phyloP scores from a whole-genome alignment of 2,113 vertebrate genomes.

The Tauraco erythrolophus region DNA sequence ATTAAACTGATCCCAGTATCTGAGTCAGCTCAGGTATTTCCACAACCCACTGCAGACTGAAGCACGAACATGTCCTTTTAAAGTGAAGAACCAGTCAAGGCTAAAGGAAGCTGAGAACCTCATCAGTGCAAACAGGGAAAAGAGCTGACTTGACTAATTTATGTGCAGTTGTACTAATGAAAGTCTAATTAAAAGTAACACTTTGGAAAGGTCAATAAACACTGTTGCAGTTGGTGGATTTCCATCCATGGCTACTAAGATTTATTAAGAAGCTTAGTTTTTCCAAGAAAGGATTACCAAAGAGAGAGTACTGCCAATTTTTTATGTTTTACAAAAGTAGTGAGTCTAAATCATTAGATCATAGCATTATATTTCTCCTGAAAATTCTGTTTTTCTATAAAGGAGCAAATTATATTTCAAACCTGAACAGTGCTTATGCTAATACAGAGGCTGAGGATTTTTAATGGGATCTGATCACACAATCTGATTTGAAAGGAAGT shows the following conservation, averaged over 20 bases:
- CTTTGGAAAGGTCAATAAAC: constrained; percentile 53
- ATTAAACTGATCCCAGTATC: background rate
- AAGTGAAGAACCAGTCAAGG: background rate
- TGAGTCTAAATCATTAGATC: constrained; percentile 22
- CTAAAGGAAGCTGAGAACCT: background rate
- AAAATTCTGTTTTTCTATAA: constrained; percentile 16
- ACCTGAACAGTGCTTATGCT: background rate
- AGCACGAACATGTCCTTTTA: background rate
- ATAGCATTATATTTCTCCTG: background rate
- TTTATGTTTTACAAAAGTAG: constrained; percentile 33
- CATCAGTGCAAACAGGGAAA: background rate
- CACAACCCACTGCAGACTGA: background rate
- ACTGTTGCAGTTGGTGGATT: constrained; percentile 35
- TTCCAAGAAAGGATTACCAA: constrained; percentile 58
- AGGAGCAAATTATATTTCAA: background rate
- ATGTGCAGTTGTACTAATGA: constrained; percentile 11
- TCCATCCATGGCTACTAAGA: constrained; percentile 32
- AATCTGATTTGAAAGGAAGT: background rate
- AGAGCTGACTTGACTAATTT: constrained; percentile 23
- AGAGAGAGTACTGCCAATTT: constrained; percentile 7
- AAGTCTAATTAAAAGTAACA: constrained; percentile 55
- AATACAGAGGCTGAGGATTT: background rate
- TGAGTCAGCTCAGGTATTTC: background rate
- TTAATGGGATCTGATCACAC: background rate
- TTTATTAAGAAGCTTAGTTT: constrained; percentile 67